Evolutionary conservation across 2,888 invertebrate species (phyloP).

Genomic region (Xylocampa areola): DNA sequence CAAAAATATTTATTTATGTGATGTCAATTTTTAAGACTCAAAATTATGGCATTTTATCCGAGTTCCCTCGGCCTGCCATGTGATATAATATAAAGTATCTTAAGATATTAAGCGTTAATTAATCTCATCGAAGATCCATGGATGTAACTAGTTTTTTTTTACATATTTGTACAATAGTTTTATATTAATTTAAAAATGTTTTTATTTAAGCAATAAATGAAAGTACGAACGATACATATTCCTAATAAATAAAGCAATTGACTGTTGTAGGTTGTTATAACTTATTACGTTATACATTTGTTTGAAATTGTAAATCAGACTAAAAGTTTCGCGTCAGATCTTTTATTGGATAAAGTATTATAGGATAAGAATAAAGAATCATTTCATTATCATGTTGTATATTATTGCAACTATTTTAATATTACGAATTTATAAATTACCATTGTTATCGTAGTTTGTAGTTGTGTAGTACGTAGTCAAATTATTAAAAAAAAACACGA

Average conservation of each 20-base stretch:
- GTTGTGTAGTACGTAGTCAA: slow-evolving; percentile 71
- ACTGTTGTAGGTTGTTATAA: slow-evolving; percentile 74
- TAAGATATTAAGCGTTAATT: slow-evolving; percentile 53
- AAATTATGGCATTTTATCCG: slow-evolving; percentile 48
- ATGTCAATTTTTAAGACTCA: slow-evolving; percentile 47
- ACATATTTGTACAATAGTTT: slow-evolving; percentile 80
- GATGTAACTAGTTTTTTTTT: slow-evolving; percentile 76
- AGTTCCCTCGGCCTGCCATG: slow-evolving; percentile 57
- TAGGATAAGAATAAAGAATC: slow-evolving; percentile 78
- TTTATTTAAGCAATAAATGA: slow-evolving; percentile 71
- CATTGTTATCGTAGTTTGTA: slow-evolving; percentile 86
- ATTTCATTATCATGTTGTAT: slow-evolving; percentile 75
- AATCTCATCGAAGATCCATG: slow-evolving; percentile 70
- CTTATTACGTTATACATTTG: slow-evolving; percentile 55
- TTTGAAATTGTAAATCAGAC: slow-evolving; percentile 62
- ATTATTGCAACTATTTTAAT: slow-evolving; percentile 79
- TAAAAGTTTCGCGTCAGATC: slow-evolving; percentile 64
- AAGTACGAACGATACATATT: slow-evolving; percentile 65
- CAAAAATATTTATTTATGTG: slow-evolving; percentile 48
- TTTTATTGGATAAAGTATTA: slow-evolving; percentile 78
- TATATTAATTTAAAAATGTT: slow-evolving; percentile 68
- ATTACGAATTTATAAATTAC: slow-evolving; percentile 86
- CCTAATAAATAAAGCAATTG: slow-evolving; percentile 59
- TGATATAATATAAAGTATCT: slow-evolving; percentile 61
- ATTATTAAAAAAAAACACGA: slow-evolving; percentile 65